Base-by-base conservation (phyloP, 2,797 vertebrate genomes). In the Acrossocheilus wenchowensis region DNA sequence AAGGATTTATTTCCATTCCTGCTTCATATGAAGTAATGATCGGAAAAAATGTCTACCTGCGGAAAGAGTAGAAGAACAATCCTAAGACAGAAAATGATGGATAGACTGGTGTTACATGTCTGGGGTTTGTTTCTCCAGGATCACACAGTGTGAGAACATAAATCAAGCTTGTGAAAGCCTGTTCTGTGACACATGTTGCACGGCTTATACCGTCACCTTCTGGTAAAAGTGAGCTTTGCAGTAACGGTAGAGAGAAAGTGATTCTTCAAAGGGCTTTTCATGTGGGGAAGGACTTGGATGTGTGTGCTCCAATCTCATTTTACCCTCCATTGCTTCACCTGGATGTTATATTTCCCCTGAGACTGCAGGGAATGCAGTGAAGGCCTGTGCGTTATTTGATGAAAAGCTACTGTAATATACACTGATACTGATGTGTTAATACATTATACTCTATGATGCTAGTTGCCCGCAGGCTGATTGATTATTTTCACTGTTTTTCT, bases 371-470 rank as follows among this genome's bases (percentile, higher is more conserved):
- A 78, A 79, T 83, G 74, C 79, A 72, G 7, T 34, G 39, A 54
- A 57, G 79, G 11, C 10, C 21, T 85, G 73, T 73, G 78, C 57
- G 41, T 60, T 64, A 39, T 66, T 72, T 84, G 80, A 87, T 88
- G 78, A 81, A 81, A 78, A 71, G 54, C 41, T 68, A 74, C 34
- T 74, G 57, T 82, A 83, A 87, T 84, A 80, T 78, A 80, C 60
- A 54, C 60, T 80, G 73, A 88, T 88, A 74, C 78, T 77, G 85
- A 82, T 66, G 83, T 80, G 84, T 87, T 83, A 90, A 89, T 78
- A 80, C 83, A 89, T 90, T 81, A 85, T 80, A 54, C 83, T 82
- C 50, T 69, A 62, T 78, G 82, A 87, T 89, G 81, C 85, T 86
- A 81, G 39, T 64, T 30, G 52, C 81, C 72, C 36, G 50, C 79